Percentiles rank a stretch among this genome's conserved stretches.
Evolutionary conservation across 2,888 invertebrate genomes (phyloP).

Genomic region (Phymatocera aterrima): DNA sequence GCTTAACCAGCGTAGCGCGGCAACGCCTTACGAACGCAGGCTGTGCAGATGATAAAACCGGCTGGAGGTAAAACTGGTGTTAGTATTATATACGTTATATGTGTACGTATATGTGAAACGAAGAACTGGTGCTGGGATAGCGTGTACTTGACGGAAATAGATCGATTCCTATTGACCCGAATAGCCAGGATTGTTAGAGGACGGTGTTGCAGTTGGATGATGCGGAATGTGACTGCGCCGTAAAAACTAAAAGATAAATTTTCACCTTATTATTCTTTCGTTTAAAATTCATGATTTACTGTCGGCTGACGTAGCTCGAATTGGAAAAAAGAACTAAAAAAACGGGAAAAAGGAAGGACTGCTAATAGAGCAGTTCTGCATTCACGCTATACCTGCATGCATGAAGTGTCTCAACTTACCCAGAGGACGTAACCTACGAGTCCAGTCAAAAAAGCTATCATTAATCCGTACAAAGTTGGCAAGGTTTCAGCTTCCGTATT

Average conservation of each 20-base stretch:
- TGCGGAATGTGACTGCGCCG: background rate
- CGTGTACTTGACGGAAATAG: constrained; percentile 49
- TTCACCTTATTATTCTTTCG: background rate
- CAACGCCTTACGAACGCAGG: constrained; percentile 25
- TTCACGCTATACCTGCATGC: background rate
- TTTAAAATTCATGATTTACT: constrained; percentile 4
- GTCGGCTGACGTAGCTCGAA: background rate
- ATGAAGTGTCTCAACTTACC: constrained; percentile 63
- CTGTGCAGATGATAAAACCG: constrained; percentile 35
- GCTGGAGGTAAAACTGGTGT: background rate
- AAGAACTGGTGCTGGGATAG: constrained; percentile 23
- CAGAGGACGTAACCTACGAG: constrained; percentile 69
- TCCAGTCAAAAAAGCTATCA: constrained; percentile 71
- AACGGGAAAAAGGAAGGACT: background rate
- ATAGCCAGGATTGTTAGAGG: constrained; percentile 43
- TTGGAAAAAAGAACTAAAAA: background rate
- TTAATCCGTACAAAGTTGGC: constrained; percentile 68
- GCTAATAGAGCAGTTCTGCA: constrained; percentile 5
- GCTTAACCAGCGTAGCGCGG: constrained; percentile 12
- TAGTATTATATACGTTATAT: background rate
- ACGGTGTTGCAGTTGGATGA: constrained; percentile 34
- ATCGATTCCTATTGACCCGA: constrained; percentile 48
- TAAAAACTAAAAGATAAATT: constrained; percentile 14
- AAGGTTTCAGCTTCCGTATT: constrained; percentile 63
- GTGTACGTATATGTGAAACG: background rate